phyloP scores from a whole-genome alignment of 2,888 invertebrate species.

The Patella ulyssiponensis region DNA sequence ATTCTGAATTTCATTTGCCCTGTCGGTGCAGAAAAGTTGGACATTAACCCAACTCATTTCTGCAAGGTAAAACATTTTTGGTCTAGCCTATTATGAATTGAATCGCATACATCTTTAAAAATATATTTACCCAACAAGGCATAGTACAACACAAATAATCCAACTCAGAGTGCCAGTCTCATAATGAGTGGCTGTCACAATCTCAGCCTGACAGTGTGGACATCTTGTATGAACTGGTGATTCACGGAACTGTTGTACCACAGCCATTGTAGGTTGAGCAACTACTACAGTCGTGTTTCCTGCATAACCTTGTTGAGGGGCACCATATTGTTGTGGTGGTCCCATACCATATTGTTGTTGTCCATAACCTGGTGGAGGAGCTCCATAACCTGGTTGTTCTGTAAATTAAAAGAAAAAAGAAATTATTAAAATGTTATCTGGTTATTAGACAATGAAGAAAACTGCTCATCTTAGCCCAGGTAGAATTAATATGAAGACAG shows the following conservation, averaged over 20 bases:
- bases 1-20: too few species aligned
- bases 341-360: background rate
- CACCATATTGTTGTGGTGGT: conserved; percentile 6
- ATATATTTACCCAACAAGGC: conserved; percentile 63
- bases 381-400: background rate
- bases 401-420: background rate
- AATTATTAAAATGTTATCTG: background rate
- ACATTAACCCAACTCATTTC: too few species aligned
- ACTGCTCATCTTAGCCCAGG: too few species aligned
- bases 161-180: conserved; percentile 67
- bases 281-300: conserved; percentile 56
- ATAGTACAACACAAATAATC: conserved; percentile 64
- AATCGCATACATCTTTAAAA: too few species aligned
- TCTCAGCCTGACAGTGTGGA: conserved; percentile 65
- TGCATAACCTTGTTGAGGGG: conserved; percentile 17
- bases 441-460: too few species aligned
- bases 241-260: conserved; percentile 59
- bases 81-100: too few species aligned
- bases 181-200: conserved; percentile 62
- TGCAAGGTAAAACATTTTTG: too few species aligned
- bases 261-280: conserved; percentile 49
- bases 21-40: too few species aligned
- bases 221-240: conserved; percentile 59
- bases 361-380: background rate
- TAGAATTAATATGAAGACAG: too few species aligned